Evolutionary conservation across 2,888 invertebrate species (phyloP).

Genomic region (Empis livida): DNA sequence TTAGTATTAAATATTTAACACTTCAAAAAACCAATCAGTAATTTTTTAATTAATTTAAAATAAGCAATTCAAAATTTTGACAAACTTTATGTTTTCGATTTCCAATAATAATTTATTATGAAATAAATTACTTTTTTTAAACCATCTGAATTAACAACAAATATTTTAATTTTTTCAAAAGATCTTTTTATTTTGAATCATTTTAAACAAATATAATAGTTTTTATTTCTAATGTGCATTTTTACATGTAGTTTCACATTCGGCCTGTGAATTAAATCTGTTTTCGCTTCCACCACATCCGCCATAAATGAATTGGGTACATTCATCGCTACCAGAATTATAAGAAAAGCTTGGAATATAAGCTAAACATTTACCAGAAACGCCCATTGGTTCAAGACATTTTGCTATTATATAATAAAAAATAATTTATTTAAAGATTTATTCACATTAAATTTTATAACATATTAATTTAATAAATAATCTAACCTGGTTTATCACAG

Average conservation of each 20-base stretch:
- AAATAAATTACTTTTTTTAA: no score
- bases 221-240: background rate
- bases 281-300: conserved; percentile 68
- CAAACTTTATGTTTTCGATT: no score
- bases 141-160: no score
- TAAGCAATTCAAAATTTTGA: no score
- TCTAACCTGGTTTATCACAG: background rate
- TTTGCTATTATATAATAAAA: background rate
- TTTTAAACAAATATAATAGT: no score
- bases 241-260: conserved; percentile 46
- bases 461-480: background rate
- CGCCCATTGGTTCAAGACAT: background rate
- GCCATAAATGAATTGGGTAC: conserved; percentile 63
- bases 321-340: conserved; percentile 47
- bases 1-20: no score
- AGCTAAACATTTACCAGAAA: conserved; percentile 56
- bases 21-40: no score
- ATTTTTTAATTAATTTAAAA: no score
- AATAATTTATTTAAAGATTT: background rate
- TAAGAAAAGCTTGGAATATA: conserved; percentile 63
- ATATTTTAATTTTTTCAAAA: no score
- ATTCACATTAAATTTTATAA: background rate
- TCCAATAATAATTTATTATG: no score
- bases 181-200: no score
- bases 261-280: conserved; percentile 53